These are phyloP conservation scores for Diglossa cyanea DNA, from an alignment of 2,797 vertebrate species.

Conservation along the genomic window DNA sequence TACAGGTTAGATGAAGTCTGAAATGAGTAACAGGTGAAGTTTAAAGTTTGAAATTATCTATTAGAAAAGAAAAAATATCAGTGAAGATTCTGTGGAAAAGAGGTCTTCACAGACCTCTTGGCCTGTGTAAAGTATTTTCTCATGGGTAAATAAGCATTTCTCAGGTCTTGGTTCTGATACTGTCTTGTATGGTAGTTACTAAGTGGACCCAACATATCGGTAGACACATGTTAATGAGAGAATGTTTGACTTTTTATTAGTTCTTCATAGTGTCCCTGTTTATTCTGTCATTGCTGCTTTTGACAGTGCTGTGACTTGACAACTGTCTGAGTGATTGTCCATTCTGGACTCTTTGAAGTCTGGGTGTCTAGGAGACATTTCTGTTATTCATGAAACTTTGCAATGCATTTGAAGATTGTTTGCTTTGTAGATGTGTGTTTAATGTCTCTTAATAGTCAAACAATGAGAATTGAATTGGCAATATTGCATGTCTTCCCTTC, in stretches of 20 bases:
- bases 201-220: neutral
- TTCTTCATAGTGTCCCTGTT: neutral
- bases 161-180: neutral
- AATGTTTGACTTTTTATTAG: neutral
- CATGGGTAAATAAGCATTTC: neutral
- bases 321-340: neutral
- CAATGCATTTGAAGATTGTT: neutral
- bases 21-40: neutral
- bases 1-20: neutral
- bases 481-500: neutral
- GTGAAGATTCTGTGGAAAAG: neutral
- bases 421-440: neutral
- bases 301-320: neutral
- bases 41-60: neutral
- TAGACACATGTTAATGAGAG: neutral
- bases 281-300: neutral
- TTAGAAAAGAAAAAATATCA: neutral
- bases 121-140: neutral
- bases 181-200: neutral
- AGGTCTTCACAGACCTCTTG: neutral
- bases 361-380: neutral
- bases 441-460: neutral
- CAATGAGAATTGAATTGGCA: neutral
- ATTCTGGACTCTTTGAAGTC: neutral
- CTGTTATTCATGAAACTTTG: neutral